Conservation (phyloP, 2,113 vertebrate genomes). For the Fulica atra region DNA sequence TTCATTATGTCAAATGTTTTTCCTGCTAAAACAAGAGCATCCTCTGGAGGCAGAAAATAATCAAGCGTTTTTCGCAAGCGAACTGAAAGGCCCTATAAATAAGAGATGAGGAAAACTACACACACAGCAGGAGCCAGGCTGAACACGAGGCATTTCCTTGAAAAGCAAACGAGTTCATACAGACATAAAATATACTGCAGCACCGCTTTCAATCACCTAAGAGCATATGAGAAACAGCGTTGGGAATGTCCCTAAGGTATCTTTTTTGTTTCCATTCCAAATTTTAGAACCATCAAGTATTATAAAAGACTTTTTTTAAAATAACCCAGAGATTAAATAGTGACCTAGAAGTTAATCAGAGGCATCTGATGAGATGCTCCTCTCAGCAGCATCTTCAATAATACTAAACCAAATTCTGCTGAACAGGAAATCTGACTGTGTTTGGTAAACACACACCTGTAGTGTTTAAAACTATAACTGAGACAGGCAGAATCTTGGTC, state of each 20-base stretch:
- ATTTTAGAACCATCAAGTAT: background rate
- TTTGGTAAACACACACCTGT: background rate
- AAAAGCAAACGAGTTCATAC: conserved; percentile 10
- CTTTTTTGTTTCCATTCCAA: background rate
- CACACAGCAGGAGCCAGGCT: background rate
- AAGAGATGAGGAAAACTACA: conserved; percentile 42
- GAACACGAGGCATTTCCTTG: background rate
- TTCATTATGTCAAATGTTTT: conserved; percentile 43
- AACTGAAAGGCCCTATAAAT: conserved; percentile 13
- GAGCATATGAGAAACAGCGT: background rate
- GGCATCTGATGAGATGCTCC: background rate
- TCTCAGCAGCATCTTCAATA: background rate
- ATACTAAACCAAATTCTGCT: background rate
- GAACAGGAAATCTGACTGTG: background rate
- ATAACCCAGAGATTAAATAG: background rate
- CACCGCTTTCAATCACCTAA: background rate
- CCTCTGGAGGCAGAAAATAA: conserved; percentile 49
- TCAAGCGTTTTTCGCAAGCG: conserved; percentile 27
- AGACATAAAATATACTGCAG: background rate
- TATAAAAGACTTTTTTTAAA: background rate
- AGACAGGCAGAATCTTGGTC: background rate
- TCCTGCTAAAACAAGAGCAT: conserved; percentile 44
- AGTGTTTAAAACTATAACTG: background rate
- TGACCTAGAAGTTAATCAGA: background rate
- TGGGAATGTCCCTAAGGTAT: background rate